Evolutionary conservation across 2,113 vertebrate genomes (phyloP).

Genomic region (Xenus cinereus): DNA sequence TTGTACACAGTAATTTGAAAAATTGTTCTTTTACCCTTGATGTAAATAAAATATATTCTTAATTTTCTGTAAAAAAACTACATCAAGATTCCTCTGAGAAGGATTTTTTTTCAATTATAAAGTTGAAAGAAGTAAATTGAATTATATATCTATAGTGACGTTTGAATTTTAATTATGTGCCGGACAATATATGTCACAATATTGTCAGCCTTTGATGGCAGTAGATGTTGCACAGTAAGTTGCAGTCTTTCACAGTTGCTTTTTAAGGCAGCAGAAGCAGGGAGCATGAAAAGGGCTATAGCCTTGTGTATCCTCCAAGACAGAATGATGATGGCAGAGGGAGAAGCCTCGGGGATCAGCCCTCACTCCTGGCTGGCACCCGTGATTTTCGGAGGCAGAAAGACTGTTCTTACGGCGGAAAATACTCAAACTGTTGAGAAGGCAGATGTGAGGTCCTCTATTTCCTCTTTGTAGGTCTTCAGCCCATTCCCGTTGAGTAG

Average conservation of each 20-base stretch:
- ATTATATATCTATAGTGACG: neutral
- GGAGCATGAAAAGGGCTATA: neutral
- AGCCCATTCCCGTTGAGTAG: neutral
- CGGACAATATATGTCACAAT: neutral
- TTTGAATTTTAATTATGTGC: neutral
- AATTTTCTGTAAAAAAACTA: neutral
- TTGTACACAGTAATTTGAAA: neutral
- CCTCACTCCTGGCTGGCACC: neutral
- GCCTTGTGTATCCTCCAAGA: neutral
- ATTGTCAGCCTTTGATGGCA: neutral
- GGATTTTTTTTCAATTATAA: neutral
- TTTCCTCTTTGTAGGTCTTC: neutral
- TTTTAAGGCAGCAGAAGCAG: neutral
- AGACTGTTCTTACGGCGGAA: neutral
- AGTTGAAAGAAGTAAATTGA: neutral
- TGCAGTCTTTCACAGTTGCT: neutral
- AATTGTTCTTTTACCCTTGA: neutral
- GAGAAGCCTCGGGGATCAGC: neutral
- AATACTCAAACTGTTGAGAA: neutral
- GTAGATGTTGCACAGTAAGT: neutral
- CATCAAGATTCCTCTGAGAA: neutral
- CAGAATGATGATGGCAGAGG: neutral
- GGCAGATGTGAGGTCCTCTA: neutral
- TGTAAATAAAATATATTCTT: neutral
- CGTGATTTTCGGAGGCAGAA: neutral